Evolutionary conservation across 37 sponge, comb jelly and placozoan genomes (phyloP), one percentile per base, ranked within the genome.

Genomic region (Theonella swinhoei): DNA sequence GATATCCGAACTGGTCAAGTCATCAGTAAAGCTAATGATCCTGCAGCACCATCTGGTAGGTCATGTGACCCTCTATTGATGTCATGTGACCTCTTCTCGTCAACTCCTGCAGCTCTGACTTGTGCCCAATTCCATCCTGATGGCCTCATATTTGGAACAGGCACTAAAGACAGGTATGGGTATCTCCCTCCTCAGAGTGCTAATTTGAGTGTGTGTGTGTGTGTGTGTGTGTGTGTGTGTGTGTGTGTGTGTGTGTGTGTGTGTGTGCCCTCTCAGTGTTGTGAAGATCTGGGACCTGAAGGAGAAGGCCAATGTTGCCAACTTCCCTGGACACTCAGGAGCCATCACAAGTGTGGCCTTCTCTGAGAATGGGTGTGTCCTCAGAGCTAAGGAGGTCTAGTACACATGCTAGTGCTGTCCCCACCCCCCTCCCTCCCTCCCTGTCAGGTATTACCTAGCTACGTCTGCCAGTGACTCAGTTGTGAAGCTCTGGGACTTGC

Each of bases 121-220:
- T 99, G 97, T 87, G 87, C 92, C 58, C 97, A 99, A 85, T 99
- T 99, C 71, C 99, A 99, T 89, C 99, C 99, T 77, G 99, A 99
- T 85, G 99, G 99, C 43, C 89, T 96, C 39, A 96, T 99, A 47
- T 96, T 99, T 85, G 97, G 99, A 28, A 99, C 99, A n/a, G 99
- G 99, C 32, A 95, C 99, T 31, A 76, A 87, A 23, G 92, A 95
- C 83, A 91, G 94, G 94, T 93, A 29, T 3, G 75, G 11, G 11
- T 47, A 7, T 14, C 54, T 14, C 54, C 54, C 54, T 47, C 54
- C 54, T 47, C 54, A 7, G 11, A n/a, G 40, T 11, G 3, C 54
- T 78, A 29, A 77, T 24, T 34, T 3, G 19, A 19, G 1, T 47
- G 62, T 35, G 62, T 54, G 23, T 80, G 33, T 66, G 5, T 30